These are phyloP conservation scores for Boloria selene DNA, from an alignment of 2,888 invertebrate genomes.

Conservation along the genomic window DNA sequence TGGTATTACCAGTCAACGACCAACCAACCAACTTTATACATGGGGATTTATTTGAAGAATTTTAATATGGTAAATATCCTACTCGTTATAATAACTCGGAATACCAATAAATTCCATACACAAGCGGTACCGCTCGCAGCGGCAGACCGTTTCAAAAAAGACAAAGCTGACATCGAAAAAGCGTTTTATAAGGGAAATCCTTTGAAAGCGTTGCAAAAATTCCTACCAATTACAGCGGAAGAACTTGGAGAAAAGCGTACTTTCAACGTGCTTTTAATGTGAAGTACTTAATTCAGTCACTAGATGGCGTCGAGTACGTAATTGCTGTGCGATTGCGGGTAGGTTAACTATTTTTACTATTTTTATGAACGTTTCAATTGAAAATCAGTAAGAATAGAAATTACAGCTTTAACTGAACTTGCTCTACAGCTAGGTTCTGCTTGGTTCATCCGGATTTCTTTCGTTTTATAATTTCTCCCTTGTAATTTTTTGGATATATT, in stretches of 20 bases:
- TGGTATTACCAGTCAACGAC: too few relatives aligned
- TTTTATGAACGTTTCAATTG: not conserved
- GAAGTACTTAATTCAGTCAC: conserved; percentile 33
- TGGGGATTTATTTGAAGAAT: too few relatives aligned
- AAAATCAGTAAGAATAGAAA: too few relatives aligned
- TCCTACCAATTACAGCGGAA: conserved; percentile 28
- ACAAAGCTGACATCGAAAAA: conserved; percentile 3
- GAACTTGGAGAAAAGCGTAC: conserved; percentile 25
- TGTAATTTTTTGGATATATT: too few relatives aligned
- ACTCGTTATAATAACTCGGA: not conserved
- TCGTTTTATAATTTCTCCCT: too few relatives aligned
- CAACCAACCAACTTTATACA: too few relatives aligned
- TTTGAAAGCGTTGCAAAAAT: conserved; percentile 27
- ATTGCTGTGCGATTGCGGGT: conserved; percentile 28
- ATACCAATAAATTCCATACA: conserved; percentile 5
- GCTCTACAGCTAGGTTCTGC: too few relatives aligned
- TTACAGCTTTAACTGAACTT: too few relatives aligned
- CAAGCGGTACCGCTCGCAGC: not conserved
- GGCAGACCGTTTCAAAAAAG: conserved; percentile 6
- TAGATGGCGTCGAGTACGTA: conserved; percentile 31
- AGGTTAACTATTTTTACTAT: conserved; percentile 25
- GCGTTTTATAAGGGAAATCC: conserved; percentile 16
- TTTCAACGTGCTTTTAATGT: conserved; percentile 25
- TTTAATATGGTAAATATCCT: too few relatives aligned
- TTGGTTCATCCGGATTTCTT: too few relatives aligned